phyloP scores from a whole-genome alignment of 1,140 invertebrate species.

The Ectropis grisescens region DNA sequence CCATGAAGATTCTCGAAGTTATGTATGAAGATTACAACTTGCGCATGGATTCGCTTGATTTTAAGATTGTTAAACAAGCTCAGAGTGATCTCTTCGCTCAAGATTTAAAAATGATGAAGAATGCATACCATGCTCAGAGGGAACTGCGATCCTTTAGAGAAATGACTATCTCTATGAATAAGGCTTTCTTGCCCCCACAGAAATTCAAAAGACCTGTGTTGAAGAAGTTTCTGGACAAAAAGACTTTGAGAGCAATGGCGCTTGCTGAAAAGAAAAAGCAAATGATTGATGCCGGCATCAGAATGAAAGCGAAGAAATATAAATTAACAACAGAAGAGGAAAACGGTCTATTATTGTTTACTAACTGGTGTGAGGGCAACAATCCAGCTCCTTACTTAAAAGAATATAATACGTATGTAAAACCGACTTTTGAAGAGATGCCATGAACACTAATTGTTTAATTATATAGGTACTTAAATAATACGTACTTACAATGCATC shows the following conservation, averaged over 20 bases:
- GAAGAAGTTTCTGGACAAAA: slow-evolving; percentile 38
- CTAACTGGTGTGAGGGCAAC: slow-evolving; percentile 62
- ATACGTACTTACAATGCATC: slow-evolving; percentile 11
- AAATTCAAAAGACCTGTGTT: slow-evolving; percentile 32
- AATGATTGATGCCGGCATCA: slow-evolving; percentile 20
- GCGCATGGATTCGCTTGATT: slow-evolving; percentile 72
- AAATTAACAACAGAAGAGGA: slow-evolving; percentile 49
- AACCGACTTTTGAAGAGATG: slow-evolving; percentile 40
- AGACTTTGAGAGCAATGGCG: slow-evolving; percentile 26
- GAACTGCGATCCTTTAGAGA: slow-evolving; percentile 71
- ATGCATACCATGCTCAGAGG: slow-evolving; percentile 71
- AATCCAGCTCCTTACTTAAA: slow-evolving; percentile 49
- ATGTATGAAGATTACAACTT: slow-evolving; percentile 72
- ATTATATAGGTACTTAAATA: too few species aligned
- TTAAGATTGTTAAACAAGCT: slow-evolving; percentile 70
- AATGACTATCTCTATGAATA: slow-evolving; percentile 66
- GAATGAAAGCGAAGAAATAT: slow-evolving; percentile 17
- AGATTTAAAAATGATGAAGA: slow-evolving; percentile 70
- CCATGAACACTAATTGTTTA: slow-evolving; percentile 22
- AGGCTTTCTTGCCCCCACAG: slow-evolving; percentile 68
- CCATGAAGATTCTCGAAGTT: slow-evolving; percentile 74
- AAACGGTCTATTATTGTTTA: slow-evolving; percentile 57
- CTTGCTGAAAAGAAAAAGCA: slow-evolving; percentile 35
- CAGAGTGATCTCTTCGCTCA: slow-evolving; percentile 72
- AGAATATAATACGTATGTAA: slow-evolving; percentile 45